Evolutionary conservation across 1,140 invertebrate genomes (phyloP), one percentile per base, ranked within the genome.

Genomic region (Sminthurides bifidus): DNA sequence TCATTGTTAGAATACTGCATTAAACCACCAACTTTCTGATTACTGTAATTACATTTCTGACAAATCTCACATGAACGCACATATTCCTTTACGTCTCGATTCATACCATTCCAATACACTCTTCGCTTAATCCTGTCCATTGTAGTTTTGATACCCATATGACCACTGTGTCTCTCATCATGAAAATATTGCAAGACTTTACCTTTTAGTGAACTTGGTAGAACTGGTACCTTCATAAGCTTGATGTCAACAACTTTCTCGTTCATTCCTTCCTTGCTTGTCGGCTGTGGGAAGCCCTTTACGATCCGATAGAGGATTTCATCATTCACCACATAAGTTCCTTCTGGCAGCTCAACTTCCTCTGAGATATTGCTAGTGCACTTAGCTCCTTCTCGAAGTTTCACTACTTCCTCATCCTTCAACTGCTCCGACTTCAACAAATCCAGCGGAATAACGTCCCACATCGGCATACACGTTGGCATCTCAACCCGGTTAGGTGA

Each of bases 101-200:
- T 41, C 54, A 65, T 54, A 6, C 27, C 37, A 12, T 37, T 15
- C 63, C 64, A 66, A 41, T 50, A 60, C n/a, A 51, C 44, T 52
- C 53, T 31, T 0, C 19, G n/a, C 5, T 26, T 37, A 0, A 51
- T 10, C 23, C 19, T 35, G 0, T 14, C 10, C 33, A 38, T 24
- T 15, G 49, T 51, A 19, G 29, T 51, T 15, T 37, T 23, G 1
- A 51, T n/a, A 0, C 49, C 35, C 26, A 35, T 21, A 26, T 65
- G 60, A 2, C 60, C 54, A 1, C 49, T 30, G 14, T 38, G 26
- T 5, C 48, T 37, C 3, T 17, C 14, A 31, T 60, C 58, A 31
- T 60, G 58, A 26, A 56, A 56, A 33, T 50, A 40, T 8, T 35
- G 17, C 19, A 60, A 19, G 6, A 60, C 33, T 30, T 19, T 1